phyloP scores from a whole-genome alignment of 2,888 invertebrate species.

The Diaperis boleti region DNA sequence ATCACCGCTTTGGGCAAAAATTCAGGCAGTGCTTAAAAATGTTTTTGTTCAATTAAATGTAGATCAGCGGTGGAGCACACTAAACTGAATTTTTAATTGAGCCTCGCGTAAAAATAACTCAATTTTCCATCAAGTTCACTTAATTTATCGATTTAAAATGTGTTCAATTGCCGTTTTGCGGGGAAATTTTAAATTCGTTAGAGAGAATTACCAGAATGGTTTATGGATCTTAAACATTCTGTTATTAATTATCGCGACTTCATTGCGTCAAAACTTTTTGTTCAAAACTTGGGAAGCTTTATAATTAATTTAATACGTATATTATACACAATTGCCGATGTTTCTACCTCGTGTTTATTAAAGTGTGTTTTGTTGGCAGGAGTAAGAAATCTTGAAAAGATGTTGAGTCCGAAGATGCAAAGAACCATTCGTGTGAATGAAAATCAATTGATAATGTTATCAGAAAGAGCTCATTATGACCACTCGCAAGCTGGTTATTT shows the following conservation, averaged over 20 bases:
- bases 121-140: constrained; percentile 11
- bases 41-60: constrained; percentile 23
- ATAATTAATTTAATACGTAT: constrained; percentile 4
- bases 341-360: background rate
- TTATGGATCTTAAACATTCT: constrained; percentile 10
- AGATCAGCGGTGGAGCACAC: background rate
- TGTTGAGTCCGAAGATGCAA: constrained; percentile 89
- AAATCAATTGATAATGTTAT: constrained; percentile 84
- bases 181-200: constrained; percentile 3
- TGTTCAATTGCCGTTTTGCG: constrained; percentile 12
- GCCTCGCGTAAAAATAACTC: constrained; percentile 7
- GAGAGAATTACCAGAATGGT: constrained; percentile 1
- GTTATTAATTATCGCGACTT: constrained; percentile 22
- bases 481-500: constrained; percentile 86
- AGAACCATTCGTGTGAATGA: constrained; percentile 88
- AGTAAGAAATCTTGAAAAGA: constrained; percentile 57
- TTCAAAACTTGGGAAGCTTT: constrained; percentile 3
- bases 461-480: constrained; percentile 88
- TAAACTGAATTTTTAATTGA: background rate
- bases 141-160: constrained; percentile 23
- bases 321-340: constrained; percentile 14
- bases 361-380: constrained; percentile 42
- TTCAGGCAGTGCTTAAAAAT: constrained; percentile 12
- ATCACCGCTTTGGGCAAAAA: background rate
- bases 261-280: constrained; percentile 11